Conservation (phyloP, 2,113 vertebrate genomes). For the Ariopsis seemanni region DNA sequence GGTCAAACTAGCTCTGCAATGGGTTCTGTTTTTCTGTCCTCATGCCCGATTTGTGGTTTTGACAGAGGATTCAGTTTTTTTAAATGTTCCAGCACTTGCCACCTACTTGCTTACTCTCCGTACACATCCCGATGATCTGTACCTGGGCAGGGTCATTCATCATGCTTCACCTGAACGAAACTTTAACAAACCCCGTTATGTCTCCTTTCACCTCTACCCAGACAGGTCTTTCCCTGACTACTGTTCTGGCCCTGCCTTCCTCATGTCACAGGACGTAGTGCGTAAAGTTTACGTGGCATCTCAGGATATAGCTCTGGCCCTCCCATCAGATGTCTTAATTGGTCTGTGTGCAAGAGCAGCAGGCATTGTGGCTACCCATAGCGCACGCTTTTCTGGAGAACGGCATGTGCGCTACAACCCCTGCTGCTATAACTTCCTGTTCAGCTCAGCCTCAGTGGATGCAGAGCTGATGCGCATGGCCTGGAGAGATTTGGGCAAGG, state of each 20-base stretch:
- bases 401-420: constrained; percentile 83
- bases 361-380: constrained; percentile 82
- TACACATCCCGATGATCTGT: constrained; percentile 79
- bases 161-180: constrained; percentile 75
- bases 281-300: constrained; percentile 82
- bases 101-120: constrained; percentile 78
- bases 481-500: constrained; percentile 80
- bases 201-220: constrained; percentile 72
- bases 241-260: constrained; percentile 77
- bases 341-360: constrained; percentile 81
- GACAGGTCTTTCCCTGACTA: constrained; percentile 82
- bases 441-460: constrained; percentile 76
- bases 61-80: constrained; percentile 77
- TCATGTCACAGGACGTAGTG: constrained; percentile 85
- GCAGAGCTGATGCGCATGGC: constrained; percentile 68
- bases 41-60: constrained; percentile 80
- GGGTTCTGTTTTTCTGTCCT: constrained; percentile 84
- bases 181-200: constrained; percentile 68
- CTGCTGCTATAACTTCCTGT: constrained; percentile 90
- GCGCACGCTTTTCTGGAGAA: constrained; percentile 83
- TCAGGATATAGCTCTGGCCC: constrained; percentile 42
- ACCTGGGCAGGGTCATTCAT: constrained; percentile 81
- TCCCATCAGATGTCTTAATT: constrained; percentile 79
- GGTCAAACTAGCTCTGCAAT: constrained; percentile 74
- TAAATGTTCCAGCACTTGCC: constrained; percentile 76